Evolutionary conservation across 1,140 invertebrate genomes (phyloP).

Genomic region (Magallana angulata): DNA sequence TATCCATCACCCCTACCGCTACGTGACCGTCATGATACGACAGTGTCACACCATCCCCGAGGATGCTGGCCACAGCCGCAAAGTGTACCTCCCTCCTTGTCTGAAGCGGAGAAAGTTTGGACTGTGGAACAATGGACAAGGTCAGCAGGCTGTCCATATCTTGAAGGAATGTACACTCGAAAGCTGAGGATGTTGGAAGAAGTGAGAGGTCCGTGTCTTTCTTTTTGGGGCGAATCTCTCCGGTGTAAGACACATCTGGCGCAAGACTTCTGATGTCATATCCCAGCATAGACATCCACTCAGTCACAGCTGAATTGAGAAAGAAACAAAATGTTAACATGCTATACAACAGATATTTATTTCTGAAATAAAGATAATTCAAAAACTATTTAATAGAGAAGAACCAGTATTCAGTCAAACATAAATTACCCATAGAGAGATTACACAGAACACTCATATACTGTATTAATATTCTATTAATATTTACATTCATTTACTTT

Average conservation of each 20-base stretch:
- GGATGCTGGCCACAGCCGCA: conserved; percentile 83
- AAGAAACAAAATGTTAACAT: conserved; percentile 23
- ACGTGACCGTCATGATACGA: conserved; percentile 89
- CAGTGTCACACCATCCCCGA: conserved; percentile 93
- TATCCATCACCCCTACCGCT: conserved; percentile 90
- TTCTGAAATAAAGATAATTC: too few relatives aligned
- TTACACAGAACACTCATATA: too few relatives aligned
- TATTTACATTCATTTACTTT: neutral
- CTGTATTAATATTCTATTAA: too few relatives aligned
- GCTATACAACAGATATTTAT: too few relatives aligned
- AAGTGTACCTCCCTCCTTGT: conserved; percentile 62
- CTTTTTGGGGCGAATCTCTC: conserved; percentile 83
- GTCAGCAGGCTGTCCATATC: conserved; percentile 76
- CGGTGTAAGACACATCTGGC: conserved; percentile 87
- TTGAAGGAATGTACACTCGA: conserved; percentile 78
- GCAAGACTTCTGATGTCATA: conserved; percentile 92
- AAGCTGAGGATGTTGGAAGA: conserved; percentile 81
- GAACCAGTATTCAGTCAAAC: too few relatives aligned
- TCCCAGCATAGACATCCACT: conserved; percentile 90
- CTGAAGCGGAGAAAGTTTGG: conserved; percentile 72
- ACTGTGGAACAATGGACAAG: conserved; percentile 74
- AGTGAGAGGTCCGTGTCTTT: conserved; percentile 85
- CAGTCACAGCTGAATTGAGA: conserved; percentile 86
- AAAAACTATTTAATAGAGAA: too few relatives aligned
- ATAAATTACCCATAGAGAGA: too few relatives aligned